Evolutionary conservation across 2,888 invertebrate genomes (phyloP), one percentile per base, ranked within the genome.

Genomic region (Acrobeloides nanus): DNA sequence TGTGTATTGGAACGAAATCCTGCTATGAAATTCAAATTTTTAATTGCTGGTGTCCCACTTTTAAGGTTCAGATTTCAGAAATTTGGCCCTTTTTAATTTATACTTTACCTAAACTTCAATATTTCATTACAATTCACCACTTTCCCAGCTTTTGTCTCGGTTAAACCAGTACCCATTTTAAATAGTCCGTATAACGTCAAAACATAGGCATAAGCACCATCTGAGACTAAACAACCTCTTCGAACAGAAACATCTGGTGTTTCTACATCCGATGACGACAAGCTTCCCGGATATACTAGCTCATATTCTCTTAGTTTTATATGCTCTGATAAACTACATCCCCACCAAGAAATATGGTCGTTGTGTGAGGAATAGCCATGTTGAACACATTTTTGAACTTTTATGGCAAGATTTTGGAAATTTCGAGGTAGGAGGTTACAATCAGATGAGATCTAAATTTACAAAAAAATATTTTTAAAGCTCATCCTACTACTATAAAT

Each of bases 111-210:
- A 32, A 24, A 83, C 73, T 82, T 75, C 74, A 89, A 87, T 74
- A 88, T 85, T 23, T 84, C 81, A 75, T 87, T 87, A 73, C 85
- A 83, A 57, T 83, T 79, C 74, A 89, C 87, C 20, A 89, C 81
- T 70, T 87, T 85, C n/a, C 89, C 92, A 76, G 85, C 85, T 59
- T 88, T 82, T 6, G 93, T 89, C 57, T 87, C 88, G 40, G 87
- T 86, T 74, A 88, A 89, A 6, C 95, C 95, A 41, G 90, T 87
- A 17, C 95, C 95, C 54, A 95, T 83, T 79, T 95, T 95, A 55
- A 87, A 80, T 37, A 95, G 79, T 1, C 89, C 87, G 64, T 84
- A 83, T 8, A 84, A 83, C 51, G 74, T 76, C 65, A 87, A 84
- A 24, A 95, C 79, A 76, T 89, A 95, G 43, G 95, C 80, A 76